These are phyloP conservation scores for Pentamera pediparva DNA, from an alignment of 53 echinoderm and acorn worm species.

Conservation along the genomic window DNA sequence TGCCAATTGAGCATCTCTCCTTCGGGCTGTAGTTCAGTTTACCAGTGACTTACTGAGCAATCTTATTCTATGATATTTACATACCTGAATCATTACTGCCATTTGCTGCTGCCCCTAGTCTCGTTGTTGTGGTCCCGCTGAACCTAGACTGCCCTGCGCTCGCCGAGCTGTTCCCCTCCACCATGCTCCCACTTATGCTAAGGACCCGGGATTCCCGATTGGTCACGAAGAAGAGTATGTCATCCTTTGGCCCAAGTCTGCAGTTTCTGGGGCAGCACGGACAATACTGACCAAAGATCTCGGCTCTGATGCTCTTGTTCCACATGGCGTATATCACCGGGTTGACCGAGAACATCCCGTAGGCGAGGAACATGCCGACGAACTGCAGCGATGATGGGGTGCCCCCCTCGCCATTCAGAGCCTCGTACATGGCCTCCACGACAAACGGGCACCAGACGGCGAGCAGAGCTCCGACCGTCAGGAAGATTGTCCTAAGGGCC, in stretches of 20 bases:
- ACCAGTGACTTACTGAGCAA: no score
- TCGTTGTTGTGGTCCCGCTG: slow-evolving; percentile 35
- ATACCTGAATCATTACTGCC: slow-evolving; percentile 84
- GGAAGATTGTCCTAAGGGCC: slow-evolving; percentile 66
- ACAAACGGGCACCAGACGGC: slow-evolving; percentile 67
- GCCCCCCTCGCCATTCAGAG: slow-evolving; percentile 28
- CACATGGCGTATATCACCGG: slow-evolving; percentile 82
- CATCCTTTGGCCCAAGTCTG: slow-evolving; percentile 54
- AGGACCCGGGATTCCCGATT: slow-evolving; percentile 51
- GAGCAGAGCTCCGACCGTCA: slow-evolving; percentile 60
- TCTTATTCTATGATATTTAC: slow-evolving; percentile 29
- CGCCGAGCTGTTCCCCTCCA: slow-evolving; percentile 45
- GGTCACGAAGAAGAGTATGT: slow-evolving; percentile 29
- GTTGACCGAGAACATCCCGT: slow-evolving; percentile 53
- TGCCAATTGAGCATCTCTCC: no score
- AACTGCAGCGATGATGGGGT: slow-evolving; percentile 50
- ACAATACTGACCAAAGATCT: slow-evolving; percentile 66
- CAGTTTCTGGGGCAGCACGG: slow-evolving; percentile 43
- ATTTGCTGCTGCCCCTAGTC: slow-evolving; percentile 31
- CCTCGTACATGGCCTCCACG: slow-evolving; percentile 55
- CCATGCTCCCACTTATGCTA: slow-evolving; percentile 80
- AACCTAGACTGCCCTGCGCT: slow-evolving; percentile 25
- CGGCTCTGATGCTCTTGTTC: slow-evolving; percentile 77
- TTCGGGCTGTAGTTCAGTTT: no score
- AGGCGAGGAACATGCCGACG: slow-evolving; percentile 50